A percentile compares a stretch with the other conserved stretches of the same genome.
Conservation (phyloP, 2,888 invertebrate species). For the Microchrysa polita region DNA sequence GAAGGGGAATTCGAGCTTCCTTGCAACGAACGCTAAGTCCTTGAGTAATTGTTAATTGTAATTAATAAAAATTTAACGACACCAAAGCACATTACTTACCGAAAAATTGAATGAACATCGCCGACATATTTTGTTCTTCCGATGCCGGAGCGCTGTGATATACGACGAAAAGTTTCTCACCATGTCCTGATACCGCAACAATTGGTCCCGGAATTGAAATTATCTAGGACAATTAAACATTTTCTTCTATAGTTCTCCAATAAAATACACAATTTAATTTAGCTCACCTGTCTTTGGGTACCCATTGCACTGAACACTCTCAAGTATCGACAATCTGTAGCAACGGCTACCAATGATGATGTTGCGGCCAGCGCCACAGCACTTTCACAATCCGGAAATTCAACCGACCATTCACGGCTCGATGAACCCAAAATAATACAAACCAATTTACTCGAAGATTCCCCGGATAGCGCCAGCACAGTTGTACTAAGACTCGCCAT, state of each 20-base stretch:
- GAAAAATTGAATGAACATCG: constrained; percentile 67
- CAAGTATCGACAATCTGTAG: constrained; percentile 78
- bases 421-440: constrained; percentile 77
- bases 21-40: constrained; percentile 65
- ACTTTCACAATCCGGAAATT: constrained; percentile 82
- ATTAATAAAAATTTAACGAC: neutral
- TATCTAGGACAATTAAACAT: constrained; percentile 42
- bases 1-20: constrained; percentile 72
- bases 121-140: constrained; percentile 68
- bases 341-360: constrained; percentile 79
- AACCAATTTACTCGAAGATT: constrained; percentile 74
- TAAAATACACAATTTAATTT: neutral
- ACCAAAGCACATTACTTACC: constrained; percentile 55
- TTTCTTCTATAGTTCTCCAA: neutral
- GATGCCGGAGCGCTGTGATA: constrained; percentile 71
- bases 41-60: constrained; percentile 51
- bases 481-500: constrained; percentile 87
- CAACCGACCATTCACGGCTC: constrained; percentile 87
- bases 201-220: constrained; percentile 78
- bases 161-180: constrained; percentile 71
- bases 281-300: constrained; percentile 77
- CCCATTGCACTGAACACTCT: constrained; percentile 89
- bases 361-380: constrained; percentile 75
- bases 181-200: constrained; percentile 73
- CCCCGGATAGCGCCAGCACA: constrained; percentile 81